Evolutionary conservation across 2,888 invertebrate genomes (phyloP), one percentile per base, ranked within the genome.

Genomic region (Saturnia japonica): DNA sequence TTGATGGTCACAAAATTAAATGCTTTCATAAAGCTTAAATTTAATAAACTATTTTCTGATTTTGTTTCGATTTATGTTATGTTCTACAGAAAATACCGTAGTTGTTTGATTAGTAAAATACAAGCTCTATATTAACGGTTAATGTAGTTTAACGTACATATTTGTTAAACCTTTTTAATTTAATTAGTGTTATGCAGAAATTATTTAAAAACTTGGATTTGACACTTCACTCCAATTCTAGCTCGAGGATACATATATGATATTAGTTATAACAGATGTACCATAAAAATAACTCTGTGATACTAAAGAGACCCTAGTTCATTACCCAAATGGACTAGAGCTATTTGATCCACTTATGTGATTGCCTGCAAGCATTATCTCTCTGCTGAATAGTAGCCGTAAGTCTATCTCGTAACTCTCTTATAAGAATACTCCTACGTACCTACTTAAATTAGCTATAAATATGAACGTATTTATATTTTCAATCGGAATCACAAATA

Each of bases 261-360:
- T 83, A 85, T 84, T 85, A 82, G 83, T 83, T 86, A 84, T 83
- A 85, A 84, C 83, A 83, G 84, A 80, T 83, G 82, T 84, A 86
- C 86, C 88, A 89, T 91, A 90, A 90, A 88, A 86, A 85, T 82
- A 85, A 84, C 81, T 82, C 82, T 77, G 80, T 78, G 80, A 85
- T 85, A 84, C 89, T 88, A 85, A 87, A 83, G 81, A 90, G 88
- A 89, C 88, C 86, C 91, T 88, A 90, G 91, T 94, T 94, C 93
- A 93, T 94, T 94, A 94, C 91, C 89, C 91, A 93, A 94, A 94
- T 94, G 93, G 93, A 93, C 91, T 93, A 89, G 89, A 92, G 91
- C 92, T 94, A 93, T 94, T 93, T 94, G 93, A 94, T 93, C 93
- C 93, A 93, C 93, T 94, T 94, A 93, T 94, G 93, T 91, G 93